Base-by-base conservation (phyloP, 2,888 invertebrate genomes). In the Biston betularia region DNA sequence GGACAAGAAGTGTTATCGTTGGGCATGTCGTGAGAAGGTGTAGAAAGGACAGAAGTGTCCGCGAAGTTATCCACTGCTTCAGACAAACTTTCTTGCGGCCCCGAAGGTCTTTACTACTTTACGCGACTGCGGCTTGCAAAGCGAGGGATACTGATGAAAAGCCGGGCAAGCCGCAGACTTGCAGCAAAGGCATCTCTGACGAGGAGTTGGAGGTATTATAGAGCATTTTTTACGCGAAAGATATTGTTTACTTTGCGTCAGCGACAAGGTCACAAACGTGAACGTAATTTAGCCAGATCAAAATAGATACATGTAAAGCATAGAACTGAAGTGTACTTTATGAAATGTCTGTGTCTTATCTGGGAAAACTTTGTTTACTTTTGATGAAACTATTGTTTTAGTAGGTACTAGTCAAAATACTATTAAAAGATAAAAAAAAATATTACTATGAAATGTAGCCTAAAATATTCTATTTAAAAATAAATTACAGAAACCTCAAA, bases 91-190 rank as follows among this genome's bases (percentile, higher is more conserved):
- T 91, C 64, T 75, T 89, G 12, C 83, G 87, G 6, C 90, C 92
- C 0, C 77, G 85, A 24, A 75, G 86, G 64, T 91, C 90, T 0
- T 72, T 94, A 0, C 69, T 93, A 0, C 64, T 94, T 4, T 89
- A 92, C 0, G 93, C 88, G 0, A 87, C 91, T 0, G 94, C 93
- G 0, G 91, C 90, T 0, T 93, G 82, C 59, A 90, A 89, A 57
- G 83, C 83, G 15, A 75, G 78, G 0, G 78, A 73, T 0, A 83
- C 84, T 2, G 80, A 82, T 7, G 76, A 79, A 0, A 67, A 64
- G 49, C 24, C 58, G 1, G 40, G 50, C 1, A 68, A 55, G 40
- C 70, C 80, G 2, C 76, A 80, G 6, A 73, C 72, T 45, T 88
- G 91, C 64, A 76, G 79, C 0, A 74, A 83, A 57, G 86, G 85